Conservation (phyloP, 1,140 invertebrate genomes). For the Eueides isabella region DNA sequence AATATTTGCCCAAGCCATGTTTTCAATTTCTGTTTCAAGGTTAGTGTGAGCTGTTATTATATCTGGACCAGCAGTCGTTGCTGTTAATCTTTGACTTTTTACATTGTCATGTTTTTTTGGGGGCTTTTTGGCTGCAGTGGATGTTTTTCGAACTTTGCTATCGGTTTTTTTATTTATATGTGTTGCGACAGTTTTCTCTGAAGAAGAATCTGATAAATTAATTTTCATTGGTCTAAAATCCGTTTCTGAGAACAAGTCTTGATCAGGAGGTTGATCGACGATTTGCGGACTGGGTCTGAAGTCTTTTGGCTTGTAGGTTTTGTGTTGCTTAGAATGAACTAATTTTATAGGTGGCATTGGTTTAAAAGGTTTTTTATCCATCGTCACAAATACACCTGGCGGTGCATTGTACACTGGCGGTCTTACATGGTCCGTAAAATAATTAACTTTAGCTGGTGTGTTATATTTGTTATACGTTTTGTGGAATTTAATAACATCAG, state of each 20-base stretch:
- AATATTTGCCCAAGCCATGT: constrained; percentile 65
- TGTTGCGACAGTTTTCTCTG: constrained; percentile 39
- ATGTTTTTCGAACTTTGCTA: constrained; percentile 53
- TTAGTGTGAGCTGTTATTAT: constrained; percentile 61
- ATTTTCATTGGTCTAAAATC: constrained; percentile 71
- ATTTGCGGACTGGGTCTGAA: constrained; percentile 76
- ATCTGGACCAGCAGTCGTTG: constrained; percentile 56
- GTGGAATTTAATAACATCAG: constrained; percentile 44
- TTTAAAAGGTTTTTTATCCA: constrained; percentile 79
- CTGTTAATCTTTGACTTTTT: constrained; percentile 48
- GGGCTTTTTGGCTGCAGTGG: constrained; percentile 50
- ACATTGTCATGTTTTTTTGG: constrained; percentile 60
- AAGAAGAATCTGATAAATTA: constrained; percentile 47
- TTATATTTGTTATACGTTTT: constrained; percentile 58
- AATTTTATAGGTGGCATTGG: constrained; percentile 73
- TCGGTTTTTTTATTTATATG: constrained; percentile 47
- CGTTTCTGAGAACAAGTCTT: constrained; percentile 59
- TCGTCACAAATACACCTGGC: constrained; percentile 72
- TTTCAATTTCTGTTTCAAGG: constrained; percentile 46
- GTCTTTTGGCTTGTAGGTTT: constrained; percentile 56
- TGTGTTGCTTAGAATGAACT: constrained; percentile 52
- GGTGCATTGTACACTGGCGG: constrained; percentile 74
- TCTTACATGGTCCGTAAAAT: constrained; percentile 65
- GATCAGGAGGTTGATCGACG: constrained; percentile 52
- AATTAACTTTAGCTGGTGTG: constrained; percentile 54